Evolutionary conservation across 2,888 invertebrate genomes (phyloP), one percentile per base, ranked within the genome.

Genomic region (Drosophila picticornis): DNA sequence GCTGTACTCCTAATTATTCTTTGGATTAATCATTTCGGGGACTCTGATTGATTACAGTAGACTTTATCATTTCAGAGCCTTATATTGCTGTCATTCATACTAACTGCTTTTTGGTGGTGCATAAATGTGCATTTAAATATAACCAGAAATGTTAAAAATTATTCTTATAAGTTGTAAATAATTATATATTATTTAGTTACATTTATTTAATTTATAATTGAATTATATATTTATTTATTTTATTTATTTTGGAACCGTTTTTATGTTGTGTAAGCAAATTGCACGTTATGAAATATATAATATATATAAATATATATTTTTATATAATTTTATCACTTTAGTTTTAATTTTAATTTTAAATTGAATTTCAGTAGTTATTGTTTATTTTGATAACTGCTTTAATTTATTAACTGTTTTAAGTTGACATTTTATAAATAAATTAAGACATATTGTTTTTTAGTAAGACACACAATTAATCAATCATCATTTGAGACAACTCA

Each of bases 381-480:
- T n/a, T 10, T 40, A 22, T 7, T 46, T 22, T 0, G 3, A 22
- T 7, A 43, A 1, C 4, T 13, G 0, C 7, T 22, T 22, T 1
- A 13, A 2, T 1, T 22, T 11, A 13, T 13, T 46, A 0, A 43
- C 5, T n/a, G 0, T n/a, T 11, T n/a, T 43, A 1, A 43, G n/a
- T 13, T 46, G 3, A 22, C 13, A 22, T 7, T 22, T 7, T 7
- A 46, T 22, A 22, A 22, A 16, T 22, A 1, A 43, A 43, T 6
- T 0, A 1, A 40, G 0, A 43, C 0, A 11, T 1, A 11, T 11
- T n/a, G 5, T 6, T 5, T 4, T 10, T 40, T n/a, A 2, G 19
- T 10, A 2, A 43, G 4, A 43, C 40, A n/a, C n/a, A 7, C 43
- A 43, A 0, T 22, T 43, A 13, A n/a, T 7, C 22, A 25, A 7